A percentile compares a stretch with the other conserved stretches of the same genome.
phyloP scores from a whole-genome alignment of 1,140 invertebrate species.

The Bombus affinis region DNA sequence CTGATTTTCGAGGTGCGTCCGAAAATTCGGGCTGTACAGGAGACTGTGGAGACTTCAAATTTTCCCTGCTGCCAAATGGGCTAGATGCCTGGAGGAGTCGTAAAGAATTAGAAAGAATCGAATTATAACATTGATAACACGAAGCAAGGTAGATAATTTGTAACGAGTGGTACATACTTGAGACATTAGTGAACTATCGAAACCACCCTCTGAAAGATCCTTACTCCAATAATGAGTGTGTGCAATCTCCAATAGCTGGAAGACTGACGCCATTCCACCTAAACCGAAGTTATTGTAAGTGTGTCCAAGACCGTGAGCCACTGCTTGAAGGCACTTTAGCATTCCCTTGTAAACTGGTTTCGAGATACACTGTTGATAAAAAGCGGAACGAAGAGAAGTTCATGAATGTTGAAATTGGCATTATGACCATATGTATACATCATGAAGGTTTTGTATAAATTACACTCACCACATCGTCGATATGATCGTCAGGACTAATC shows the following conservation, averaged over 20 bases:
- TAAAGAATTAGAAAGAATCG: not conserved
- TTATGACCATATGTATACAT: too few relatives aligned
- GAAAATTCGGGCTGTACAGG: slow-evolving; percentile 82
- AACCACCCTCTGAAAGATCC: slow-evolving; percentile 87
- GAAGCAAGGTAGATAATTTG: too few relatives aligned
- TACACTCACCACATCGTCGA: slow-evolving; percentile 96
- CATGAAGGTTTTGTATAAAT: not conserved
- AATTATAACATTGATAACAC: not conserved
- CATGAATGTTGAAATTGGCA: not conserved
- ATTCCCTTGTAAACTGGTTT: slow-evolving; percentile 98
- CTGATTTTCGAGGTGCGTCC: slow-evolving; percentile 79
- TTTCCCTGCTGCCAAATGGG: slow-evolving; percentile 90
- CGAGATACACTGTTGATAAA: slow-evolving; percentile 88
- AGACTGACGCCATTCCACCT: slow-evolving; percentile 98
- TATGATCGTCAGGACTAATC: slow-evolving; percentile 96
- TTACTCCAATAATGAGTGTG: slow-evolving; percentile 99
- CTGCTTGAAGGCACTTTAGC: slow-evolving; percentile 94
- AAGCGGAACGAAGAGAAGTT: not conserved
- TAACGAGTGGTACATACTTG: slow-evolving; percentile 75
- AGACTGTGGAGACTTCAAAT: slow-evolving; percentile 86
- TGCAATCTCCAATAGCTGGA: slow-evolving; percentile 98
- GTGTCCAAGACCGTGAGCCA: slow-evolving; percentile 94
- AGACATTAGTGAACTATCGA: slow-evolving; percentile 82
- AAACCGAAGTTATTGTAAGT: slow-evolving; percentile 97
- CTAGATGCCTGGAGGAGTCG: slow-evolving; percentile 84